Evolutionary conservation across 2,113 vertebrate species (phyloP).

Genomic region (Trachemys scripta): DNA sequence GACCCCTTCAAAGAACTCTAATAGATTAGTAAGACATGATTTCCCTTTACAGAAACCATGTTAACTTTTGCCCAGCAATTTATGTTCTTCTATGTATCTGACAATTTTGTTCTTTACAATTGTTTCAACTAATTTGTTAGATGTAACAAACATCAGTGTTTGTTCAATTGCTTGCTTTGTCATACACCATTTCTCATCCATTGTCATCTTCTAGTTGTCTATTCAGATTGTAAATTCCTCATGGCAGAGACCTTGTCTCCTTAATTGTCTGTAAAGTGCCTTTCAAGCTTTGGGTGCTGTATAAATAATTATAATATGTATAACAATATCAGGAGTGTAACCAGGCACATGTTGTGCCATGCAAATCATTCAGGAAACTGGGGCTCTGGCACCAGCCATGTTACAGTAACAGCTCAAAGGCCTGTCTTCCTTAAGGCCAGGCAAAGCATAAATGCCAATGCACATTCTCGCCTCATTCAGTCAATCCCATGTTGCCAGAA

Average conservation of each 20-base stretch:
- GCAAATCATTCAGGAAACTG: background rate
- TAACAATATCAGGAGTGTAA: background rate
- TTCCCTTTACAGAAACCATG: too few relatives aligned
- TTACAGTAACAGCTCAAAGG: too few relatives aligned
- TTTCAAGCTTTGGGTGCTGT: background rate
- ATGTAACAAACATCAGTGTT: background rate
- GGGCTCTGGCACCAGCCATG: background rate
- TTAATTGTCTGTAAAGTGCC: background rate
- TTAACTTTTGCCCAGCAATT: too few relatives aligned
- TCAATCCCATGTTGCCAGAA: too few relatives aligned
- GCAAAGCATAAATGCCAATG: too few relatives aligned
- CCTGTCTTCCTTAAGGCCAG: too few relatives aligned
- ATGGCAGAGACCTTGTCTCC: background rate
- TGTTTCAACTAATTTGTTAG: too few relatives aligned
- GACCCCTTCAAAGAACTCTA: too few relatives aligned
- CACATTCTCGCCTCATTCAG: too few relatives aligned
- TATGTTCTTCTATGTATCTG: too few relatives aligned
- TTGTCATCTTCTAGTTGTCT: background rate
- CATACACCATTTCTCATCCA: accelerated
- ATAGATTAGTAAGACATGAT: too few relatives aligned
- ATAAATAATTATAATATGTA: accelerated
- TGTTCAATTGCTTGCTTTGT: background rate
- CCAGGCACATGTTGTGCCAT: background rate
- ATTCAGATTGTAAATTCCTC: background rate
- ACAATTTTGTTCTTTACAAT: too few relatives aligned